phyloP scores from a whole-genome alignment of 2,113 vertebrate species.

The Zosterops pallidus region DNA sequence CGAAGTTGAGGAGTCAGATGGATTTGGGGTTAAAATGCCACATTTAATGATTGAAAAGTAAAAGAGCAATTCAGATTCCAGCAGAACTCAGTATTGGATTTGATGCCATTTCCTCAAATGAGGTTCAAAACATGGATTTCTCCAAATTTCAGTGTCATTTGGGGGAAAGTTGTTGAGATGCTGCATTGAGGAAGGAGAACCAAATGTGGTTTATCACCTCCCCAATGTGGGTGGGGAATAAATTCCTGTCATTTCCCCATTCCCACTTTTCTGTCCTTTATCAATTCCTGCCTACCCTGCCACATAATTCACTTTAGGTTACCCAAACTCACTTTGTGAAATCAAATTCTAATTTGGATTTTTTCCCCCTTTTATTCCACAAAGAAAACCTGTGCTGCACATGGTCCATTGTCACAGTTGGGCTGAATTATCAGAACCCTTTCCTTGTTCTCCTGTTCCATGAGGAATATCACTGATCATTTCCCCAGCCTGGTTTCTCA shows the following conservation, averaged over 20 bases:
- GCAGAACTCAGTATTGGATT: not conserved
- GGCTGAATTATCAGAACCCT: not conserved
- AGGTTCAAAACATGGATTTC: not conserved
- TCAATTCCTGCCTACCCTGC: not conserved
- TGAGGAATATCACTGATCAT: not conserved
- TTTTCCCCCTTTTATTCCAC: not conserved
- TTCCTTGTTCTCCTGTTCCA: not conserved
- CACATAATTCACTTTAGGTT: not conserved
- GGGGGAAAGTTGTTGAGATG: not conserved
- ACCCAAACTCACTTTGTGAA: not conserved
- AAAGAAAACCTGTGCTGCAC: not conserved
- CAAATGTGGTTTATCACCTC: not conserved
- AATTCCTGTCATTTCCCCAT: not conserved
- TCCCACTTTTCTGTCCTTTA: not conserved
- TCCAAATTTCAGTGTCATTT: not conserved
- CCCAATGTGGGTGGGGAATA: not conserved
- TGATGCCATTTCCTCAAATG: not conserved
- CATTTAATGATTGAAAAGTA: not conserved
- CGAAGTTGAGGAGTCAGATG: not conserved
- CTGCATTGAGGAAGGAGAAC: not conserved
- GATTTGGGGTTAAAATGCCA: not conserved
- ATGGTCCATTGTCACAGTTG: not conserved
- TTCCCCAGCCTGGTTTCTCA: not conserved
- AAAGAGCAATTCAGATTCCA: conserved; percentile 30
- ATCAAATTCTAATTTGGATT: not conserved